These are phyloP conservation scores for Hippoglossus stenolepis DNA, from an alignment of 2,113 vertebrate genomes.

Conservation along the genomic window DNA sequence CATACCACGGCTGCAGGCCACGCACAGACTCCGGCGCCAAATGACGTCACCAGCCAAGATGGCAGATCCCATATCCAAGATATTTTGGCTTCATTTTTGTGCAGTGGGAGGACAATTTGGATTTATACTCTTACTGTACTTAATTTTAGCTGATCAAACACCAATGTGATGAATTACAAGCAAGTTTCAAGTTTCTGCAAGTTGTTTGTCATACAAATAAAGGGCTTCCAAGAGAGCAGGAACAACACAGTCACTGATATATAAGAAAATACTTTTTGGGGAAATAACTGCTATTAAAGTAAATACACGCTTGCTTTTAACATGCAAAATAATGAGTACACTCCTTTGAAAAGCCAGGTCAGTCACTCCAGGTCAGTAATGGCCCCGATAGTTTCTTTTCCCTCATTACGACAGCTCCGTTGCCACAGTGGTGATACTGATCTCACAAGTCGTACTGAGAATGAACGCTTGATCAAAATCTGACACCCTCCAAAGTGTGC, in stretches of 20 bases:
- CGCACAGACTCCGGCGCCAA: too few relatives aligned
- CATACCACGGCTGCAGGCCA: too few relatives aligned
- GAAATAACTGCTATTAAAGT: not conserved
- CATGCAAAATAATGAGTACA: conserved; percentile 12
- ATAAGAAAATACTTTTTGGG: not conserved
- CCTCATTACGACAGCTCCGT: not conserved
- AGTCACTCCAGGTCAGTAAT: not conserved
- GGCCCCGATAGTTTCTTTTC: not conserved
- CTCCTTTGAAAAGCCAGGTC: conserved; percentile 8
- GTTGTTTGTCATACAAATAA: conserved; percentile 17
- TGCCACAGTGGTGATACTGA: conserved; percentile 14
- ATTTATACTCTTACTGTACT: too few relatives aligned
- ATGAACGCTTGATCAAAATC: conserved; percentile 28
- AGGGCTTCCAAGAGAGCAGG: not conserved
- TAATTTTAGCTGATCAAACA: not conserved
- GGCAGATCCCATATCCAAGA: too few relatives aligned
- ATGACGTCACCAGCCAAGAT: too few relatives aligned
- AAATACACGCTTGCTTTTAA: too few relatives aligned
- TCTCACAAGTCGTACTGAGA: conserved; percentile 15
- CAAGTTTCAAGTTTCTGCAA: conserved; percentile 15
- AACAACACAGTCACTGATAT: not conserved
- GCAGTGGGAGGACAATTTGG: too few relatives aligned
- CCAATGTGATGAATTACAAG: not conserved
- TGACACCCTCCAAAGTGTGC: conserved; percentile 49
- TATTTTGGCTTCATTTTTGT: too few relatives aligned